Evolutionary conservation across 2,888 invertebrate genomes (phyloP), one percentile per base, ranked within the genome.

Genomic region (Nemotelus nigrinus): DNA sequence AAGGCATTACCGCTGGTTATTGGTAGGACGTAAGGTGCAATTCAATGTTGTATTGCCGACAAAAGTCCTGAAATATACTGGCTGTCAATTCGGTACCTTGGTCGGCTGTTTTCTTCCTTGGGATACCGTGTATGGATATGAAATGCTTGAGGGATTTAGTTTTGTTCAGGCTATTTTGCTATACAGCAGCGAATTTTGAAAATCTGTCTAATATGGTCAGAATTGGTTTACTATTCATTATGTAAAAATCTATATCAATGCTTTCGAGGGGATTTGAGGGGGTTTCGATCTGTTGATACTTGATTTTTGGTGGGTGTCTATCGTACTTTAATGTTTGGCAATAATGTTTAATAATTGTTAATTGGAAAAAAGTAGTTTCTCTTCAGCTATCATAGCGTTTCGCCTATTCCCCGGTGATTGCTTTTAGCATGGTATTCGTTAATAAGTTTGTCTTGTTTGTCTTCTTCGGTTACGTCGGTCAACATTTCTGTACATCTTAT

Each of bases 271-370:
- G 76, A 72, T 77, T 78, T 2, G 5, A 48, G 2, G 74, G 74
- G 2, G 63, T 74, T 68, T 79, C 74, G 0, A 75, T 47, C 3
- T 39, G 65, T 60, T 67, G 47, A n/a, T 50, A 78, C 76, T 65
- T 67, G 10, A 45, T 2, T 76, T 76, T 79, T 78, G n/a, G 80
- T 68, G 68, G 79, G 55, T 78, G 80, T 76, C 67, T 63, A 41
- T 79, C 78, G 48, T 76, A 71, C 65, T 79, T 78, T 6, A 58
- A 53, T 44, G 41, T 55, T 64, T 50, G 57, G 1, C 78, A 76
- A 3, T n/a, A n/a, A n/a, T n/a, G n/a, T 71, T 3, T 71, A 43
- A 45, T 72, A 78, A 48, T 79, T 78, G 8, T 79, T 76, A n/a
- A 77, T 77, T 7, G 72, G 74, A 10, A 79, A 79, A 44, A 60